Conservation (phyloP, 2,113 vertebrate genomes). For the Ardeotis arabs region DNA sequence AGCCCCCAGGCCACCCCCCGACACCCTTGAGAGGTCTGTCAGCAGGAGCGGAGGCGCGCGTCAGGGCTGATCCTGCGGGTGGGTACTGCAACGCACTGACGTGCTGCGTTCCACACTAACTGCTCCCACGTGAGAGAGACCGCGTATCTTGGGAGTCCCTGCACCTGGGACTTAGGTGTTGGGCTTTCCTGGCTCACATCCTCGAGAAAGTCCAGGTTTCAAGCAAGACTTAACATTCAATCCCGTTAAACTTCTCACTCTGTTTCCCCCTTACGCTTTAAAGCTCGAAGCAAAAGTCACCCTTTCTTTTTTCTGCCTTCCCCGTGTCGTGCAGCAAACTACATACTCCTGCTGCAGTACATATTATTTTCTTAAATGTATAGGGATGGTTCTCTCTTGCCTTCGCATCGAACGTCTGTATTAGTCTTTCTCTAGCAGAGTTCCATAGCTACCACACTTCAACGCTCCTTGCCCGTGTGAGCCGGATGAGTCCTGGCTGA, state of each 20-base stretch:
- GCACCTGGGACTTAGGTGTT: not conserved
- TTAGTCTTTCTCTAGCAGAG: not conserved
- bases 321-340: not conserved
- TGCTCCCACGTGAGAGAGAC: not conserved
- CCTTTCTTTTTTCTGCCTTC: not conserved
- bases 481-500: not conserved
- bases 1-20: not conserved
- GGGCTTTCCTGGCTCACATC: no score
- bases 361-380: not conserved
- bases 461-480: not conserved
- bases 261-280: not conserved
- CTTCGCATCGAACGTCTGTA: not conserved
- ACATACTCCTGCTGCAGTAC: not conserved
- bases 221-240: not conserved
- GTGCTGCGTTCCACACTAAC: not conserved
- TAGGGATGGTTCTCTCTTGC: not conserved
- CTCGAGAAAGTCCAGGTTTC: not conserved
- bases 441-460: not conserved
- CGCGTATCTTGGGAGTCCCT: not conserved
- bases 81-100: not conserved
- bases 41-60: not conserved
- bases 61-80: not conserved
- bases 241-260: not conserved
- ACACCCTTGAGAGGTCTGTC: no score
- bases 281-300: not conserved